Conservation (phyloP, 1,140 invertebrate genomes). For the Dendrolimus kikuchii region DNA sequence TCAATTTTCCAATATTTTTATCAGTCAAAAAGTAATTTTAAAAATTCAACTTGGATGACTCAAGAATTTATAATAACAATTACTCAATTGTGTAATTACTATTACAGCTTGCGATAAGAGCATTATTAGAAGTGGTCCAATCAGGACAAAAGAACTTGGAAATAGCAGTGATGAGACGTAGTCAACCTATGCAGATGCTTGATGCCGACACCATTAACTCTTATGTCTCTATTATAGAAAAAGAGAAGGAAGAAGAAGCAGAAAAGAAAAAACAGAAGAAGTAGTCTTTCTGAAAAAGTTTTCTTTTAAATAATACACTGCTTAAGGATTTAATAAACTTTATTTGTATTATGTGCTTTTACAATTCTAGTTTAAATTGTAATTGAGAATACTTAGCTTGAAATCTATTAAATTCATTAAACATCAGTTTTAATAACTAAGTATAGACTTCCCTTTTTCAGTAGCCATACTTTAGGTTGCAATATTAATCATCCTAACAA, state of each 20-base stretch:
- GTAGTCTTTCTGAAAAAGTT: conserved; percentile 68
- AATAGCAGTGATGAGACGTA: conserved; percentile 94
- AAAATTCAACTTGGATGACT: too few species aligned
- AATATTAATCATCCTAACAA: conserved; percentile 23
- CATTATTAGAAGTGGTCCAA: conserved; percentile 98
- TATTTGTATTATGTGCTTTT: conserved; percentile 1
- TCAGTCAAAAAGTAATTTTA: too few species aligned
- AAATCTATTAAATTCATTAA: too few species aligned
- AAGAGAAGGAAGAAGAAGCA: conserved; percentile 97
- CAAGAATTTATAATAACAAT: too few species aligned
- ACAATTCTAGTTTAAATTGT: too few species aligned
- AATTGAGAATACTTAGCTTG: too few species aligned
- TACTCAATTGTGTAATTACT: not conserved
- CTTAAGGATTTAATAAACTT: conserved; percentile 28
- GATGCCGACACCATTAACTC: conserved; percentile 92
- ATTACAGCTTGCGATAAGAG: conserved; percentile 91
- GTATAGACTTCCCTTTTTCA: too few species aligned
- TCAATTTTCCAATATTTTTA: too few species aligned
- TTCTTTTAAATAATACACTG: conserved; percentile 41
- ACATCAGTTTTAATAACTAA: too few species aligned
- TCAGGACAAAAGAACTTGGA: conserved; percentile 99
- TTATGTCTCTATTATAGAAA: conserved; percentile 95
- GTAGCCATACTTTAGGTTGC: too few species aligned
- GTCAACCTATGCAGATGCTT: conserved; percentile 89
- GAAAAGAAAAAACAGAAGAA: conserved; percentile 98